Base-by-base conservation (phyloP, 2,888 invertebrate species). In the Asteroscopus sphinx region DNA sequence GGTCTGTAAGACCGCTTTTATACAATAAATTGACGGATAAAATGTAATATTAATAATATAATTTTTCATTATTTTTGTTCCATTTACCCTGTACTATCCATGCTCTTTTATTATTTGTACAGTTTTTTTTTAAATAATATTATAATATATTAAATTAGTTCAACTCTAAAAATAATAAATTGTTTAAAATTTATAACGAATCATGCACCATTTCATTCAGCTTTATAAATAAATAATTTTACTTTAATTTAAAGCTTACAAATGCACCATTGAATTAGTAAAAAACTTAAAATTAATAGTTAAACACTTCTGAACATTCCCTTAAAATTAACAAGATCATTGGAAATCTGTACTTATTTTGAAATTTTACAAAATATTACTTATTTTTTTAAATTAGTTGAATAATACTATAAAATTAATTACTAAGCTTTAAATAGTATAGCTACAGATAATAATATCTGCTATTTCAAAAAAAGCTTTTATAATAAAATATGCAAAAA, bases 161-260 rank as follows among this genome's bases (percentile, higher is more conserved):
- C n/a, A 46, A 40, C 12, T 52, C 35, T 54, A 45, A 46, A 33
- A 55, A 56, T 45, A 46, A 52, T 55, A 30, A 51, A 51, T 53
- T 48, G 48, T 39, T 57, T 51, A 55, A 47, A 57, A 57, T 42
- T 58, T 13, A 61, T 58, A 77, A 74, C 53, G 48, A 68, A 64
- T 61, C 71, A 83, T 83, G 92, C 92, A 92, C 92, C 90, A 87
- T 81, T 69, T 67, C 70, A 86, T 92, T 92, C 90, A 93, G 90
- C 93, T 80, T 80, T 75, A 40, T 16, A 54, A 73, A 62, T 61
- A 69, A 73, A 68, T 59, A 47, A 21, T 56, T 51, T 61, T 45
- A 53, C 6, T 17, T 15, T 60, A 49, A 70, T 68, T 77, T 86
- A 83, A 83, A 83, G 79, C 80, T 76, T 68, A 71, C 46, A 59